Base-by-base conservation (phyloP, 2,888 invertebrate genomes). In the Trimorus sp. region DNA sequence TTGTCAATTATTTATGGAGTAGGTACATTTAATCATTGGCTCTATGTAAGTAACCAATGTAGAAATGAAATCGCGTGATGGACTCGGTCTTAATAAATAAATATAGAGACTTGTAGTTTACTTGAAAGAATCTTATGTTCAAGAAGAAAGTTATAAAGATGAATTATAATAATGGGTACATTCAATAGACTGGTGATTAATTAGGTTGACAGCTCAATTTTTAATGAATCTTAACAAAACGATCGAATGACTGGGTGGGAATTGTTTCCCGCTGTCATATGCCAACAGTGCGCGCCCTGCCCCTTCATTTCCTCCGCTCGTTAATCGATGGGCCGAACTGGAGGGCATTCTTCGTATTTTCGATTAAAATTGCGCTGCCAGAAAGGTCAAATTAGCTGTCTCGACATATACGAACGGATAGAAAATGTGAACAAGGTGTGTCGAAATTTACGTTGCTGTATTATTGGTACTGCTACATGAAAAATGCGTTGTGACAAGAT, bases 171-270 rank as follows among this genome's bases (percentile, higher is more conserved):
- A 71, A 76, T 71, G 16, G 66, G 53, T 80, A 71, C 70, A 59
- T 66, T 71, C 69, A 66, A 51, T 54, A 62, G 66, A 66, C 37
- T 37, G 56, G 60, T 71, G 68, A 81, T 81, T 76, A 81, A 81
- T 76, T 81, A 68, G 60, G 54, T 66, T 73, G 81, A 81, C 81
- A 76, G 81, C 71, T 80, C 76, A 75, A 80, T 80, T 80, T 80
- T 76, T 80, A 75, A 80, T 76, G 65, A 80, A 71, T 80, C 80
- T 71, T 75, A 66, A 70, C 75, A 62, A 76, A 76, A 71, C 11
- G 70, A 51, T 70, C 49, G 45, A 11, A 58, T 45, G 42, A 59
- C 56, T 53, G 65, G 45, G 69, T 80, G 70, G 70, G 75, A 80
- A 80, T 75, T 75, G 65, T 80, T 75, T 76, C 80, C 80, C 76